Evolutionary conservation across 2,113 vertebrate species (phyloP), one percentile per base, ranked within the genome.

Genomic region (Syrmaticus mikado): DNA sequence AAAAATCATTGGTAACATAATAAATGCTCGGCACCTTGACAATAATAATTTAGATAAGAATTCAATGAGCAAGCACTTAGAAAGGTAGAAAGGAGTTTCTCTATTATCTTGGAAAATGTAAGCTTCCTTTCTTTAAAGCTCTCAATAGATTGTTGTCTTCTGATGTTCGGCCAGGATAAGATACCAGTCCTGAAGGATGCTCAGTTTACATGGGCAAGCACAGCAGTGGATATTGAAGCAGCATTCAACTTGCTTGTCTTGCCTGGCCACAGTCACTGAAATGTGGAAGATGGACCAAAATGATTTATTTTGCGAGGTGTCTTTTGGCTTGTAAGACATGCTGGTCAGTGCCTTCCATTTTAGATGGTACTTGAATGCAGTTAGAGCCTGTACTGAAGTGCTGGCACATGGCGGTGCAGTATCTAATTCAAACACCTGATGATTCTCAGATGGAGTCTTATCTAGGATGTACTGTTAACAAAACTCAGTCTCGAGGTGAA

Each of bases 1-100:
- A 61, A 86, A 61, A 86, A 66, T 88, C 45, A 71, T 66, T 87
- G 83, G 55, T 78, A 88, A 81, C 48, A 48, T 48, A 65, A 43
- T 65, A 74, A 85, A 55, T 50, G 50, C 65, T 64, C 45, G 61
- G 45, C 28, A 61, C 50, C 14, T 43, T 34, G 48, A 55, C 55
- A 70, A 19, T 78, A 75, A 65, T 73, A 1, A 70, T 66, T 82
- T 82, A 34, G 64, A 14, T 45, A 68, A 53, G 55, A 88, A 61
- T 46, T 78, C 20, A 52, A 48, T 20, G 16, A 81, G 24, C 8
- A 68, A 57, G 13, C 19, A 46, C 40, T 77, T 88, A 18, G 27
- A 57, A 32, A 57, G 6, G 19, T 20, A 58, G 55, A 58, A 58
- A 58, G 55, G 55, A n/a, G 11, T n/a, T 57, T 32, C 27, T 79